Evolutionary conservation across 2,888 invertebrate genomes (phyloP).

Genomic region (Drosophila buzzatii): DNA sequence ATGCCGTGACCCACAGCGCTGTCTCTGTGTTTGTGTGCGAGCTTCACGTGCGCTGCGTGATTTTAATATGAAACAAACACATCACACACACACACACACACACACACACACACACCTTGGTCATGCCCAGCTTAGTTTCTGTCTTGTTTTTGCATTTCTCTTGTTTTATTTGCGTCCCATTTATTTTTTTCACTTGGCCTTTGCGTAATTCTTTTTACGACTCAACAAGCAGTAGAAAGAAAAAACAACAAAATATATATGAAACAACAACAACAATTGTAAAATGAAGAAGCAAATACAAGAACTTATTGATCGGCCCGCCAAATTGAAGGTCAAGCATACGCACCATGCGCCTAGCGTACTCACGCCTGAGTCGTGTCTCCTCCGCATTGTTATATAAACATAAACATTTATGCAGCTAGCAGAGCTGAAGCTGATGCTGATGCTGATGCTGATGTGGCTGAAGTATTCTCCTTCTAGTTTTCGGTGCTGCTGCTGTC

Average conservation of each 20-base stretch:
- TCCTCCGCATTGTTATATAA: constrained; percentile 63
- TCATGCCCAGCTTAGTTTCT: constrained; percentile 2
- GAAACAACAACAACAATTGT: constrained; percentile 3
- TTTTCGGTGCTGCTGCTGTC: constrained; percentile 16
- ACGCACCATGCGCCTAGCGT: constrained; percentile 59
- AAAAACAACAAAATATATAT: constrained; percentile 30
- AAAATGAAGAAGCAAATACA: constrained; percentile 54
- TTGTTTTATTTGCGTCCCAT: constrained; percentile 72
- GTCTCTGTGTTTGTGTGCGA: constrained; percentile 23
- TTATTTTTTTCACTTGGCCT: constrained; percentile 54
- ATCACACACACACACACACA: constrained; percentile 30
- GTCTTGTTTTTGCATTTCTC: constrained; percentile 44
- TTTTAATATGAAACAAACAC: constrained; percentile 78
- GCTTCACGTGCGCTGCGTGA: constrained; percentile 74
- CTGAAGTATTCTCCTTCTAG: background rate
- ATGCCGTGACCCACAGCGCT: constrained; percentile 61
- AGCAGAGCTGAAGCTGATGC: background rate
- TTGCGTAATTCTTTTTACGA: constrained; percentile 80
- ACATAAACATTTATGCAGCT: constrained; percentile 53
- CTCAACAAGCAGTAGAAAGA: constrained; percentile 71
- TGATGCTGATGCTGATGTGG: constrained; percentile 11
- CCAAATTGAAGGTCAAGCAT: constrained; percentile 76
- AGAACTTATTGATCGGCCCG: constrained; percentile 69
- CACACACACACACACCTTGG: constrained; percentile 31
- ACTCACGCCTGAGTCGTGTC: constrained; percentile 2